Percentiles rank a stretch among this genome's conserved stretches.
phyloP scores from a whole-genome alignment of 2,113 vertebrate genomes.

The Euleptes europaea region DNA sequence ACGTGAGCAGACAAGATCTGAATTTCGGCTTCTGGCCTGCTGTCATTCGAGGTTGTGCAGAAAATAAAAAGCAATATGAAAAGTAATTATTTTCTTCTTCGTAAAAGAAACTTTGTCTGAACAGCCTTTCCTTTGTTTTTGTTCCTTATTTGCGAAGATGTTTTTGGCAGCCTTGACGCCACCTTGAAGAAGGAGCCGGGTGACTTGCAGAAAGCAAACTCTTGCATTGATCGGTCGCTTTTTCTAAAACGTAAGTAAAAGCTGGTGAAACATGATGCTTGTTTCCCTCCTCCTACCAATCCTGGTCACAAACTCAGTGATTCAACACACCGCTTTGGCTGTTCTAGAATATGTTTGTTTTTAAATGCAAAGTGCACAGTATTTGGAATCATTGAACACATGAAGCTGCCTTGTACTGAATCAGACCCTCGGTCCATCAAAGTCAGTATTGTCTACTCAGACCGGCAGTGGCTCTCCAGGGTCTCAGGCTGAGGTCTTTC shows the following conservation, averaged over 20 bases:
- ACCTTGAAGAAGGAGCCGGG: slow-evolving; percentile 56
- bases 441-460: too few species aligned
- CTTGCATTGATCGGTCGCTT: slow-evolving; percentile 53
- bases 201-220: slow-evolving; percentile 64
- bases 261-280: not conserved
- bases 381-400: not conserved
- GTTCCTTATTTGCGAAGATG: slow-evolving; percentile 32
- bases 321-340: too few species aligned
- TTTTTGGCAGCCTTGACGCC: slow-evolving; percentile 59
- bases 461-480: too few species aligned
- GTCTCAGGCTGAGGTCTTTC: too few species aligned
- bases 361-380: rapidly evolving
- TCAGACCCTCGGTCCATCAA: too few species aligned
- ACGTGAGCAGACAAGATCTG: not conserved
- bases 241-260: slow-evolving; percentile 75
- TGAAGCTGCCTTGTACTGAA: too few species aligned
- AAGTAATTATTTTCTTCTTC: not conserved
- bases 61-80: not conserved
- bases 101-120: not conserved
- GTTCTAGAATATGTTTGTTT: not conserved
- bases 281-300: not conserved
- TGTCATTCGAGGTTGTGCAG: not conserved
- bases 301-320: not conserved
- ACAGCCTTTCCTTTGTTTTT: slow-evolving; percentile 12
- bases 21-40: not conserved